Conservation (phyloP, 2,888 invertebrate species). For the Epinotia ramella region DNA sequence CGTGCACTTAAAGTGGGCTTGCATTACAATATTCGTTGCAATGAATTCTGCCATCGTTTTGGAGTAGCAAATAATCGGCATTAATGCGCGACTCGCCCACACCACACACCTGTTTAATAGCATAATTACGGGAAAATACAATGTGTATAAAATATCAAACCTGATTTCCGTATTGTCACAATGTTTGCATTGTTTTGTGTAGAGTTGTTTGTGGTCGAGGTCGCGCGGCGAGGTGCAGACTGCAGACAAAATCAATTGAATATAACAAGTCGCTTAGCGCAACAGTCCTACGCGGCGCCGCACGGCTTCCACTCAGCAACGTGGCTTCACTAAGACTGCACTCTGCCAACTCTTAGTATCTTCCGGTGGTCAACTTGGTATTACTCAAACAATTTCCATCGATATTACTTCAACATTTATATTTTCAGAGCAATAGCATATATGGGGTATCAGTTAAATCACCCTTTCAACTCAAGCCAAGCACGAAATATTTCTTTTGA, state of each 20-base stretch:
- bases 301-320: constrained; percentile 24
- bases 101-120: constrained; percentile 7
- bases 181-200: constrained; percentile 61
- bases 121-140: constrained; percentile 30
- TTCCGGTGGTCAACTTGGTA: constrained; percentile 19
- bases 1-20: constrained; percentile 5
- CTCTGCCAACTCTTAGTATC: constrained; percentile 10
- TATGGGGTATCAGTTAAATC: constrained; percentile 1
- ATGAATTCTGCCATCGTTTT: neutral
- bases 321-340: constrained; percentile 31
- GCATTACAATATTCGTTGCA: constrained; percentile 1
- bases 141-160: constrained; percentile 53
- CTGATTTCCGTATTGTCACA: constrained; percentile 62
- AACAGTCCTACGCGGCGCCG: constrained; percentile 31
- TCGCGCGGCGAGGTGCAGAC: constrained; percentile 52
- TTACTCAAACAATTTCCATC: neutral
- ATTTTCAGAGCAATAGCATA: constrained; percentile 36
- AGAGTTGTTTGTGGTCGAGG: constrained; percentile 48
- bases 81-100: neutral
- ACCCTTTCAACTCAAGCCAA: constrained; percentile 15
- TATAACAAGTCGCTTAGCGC: constrained; percentile 53
- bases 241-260: constrained; percentile 56
- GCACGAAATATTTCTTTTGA: constrained; percentile 20
- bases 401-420: constrained; percentile 1
- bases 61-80: neutral